Evolutionary conservation across 2,888 invertebrate genomes (phyloP).

Genomic region (Xylophagus ater): DNA sequence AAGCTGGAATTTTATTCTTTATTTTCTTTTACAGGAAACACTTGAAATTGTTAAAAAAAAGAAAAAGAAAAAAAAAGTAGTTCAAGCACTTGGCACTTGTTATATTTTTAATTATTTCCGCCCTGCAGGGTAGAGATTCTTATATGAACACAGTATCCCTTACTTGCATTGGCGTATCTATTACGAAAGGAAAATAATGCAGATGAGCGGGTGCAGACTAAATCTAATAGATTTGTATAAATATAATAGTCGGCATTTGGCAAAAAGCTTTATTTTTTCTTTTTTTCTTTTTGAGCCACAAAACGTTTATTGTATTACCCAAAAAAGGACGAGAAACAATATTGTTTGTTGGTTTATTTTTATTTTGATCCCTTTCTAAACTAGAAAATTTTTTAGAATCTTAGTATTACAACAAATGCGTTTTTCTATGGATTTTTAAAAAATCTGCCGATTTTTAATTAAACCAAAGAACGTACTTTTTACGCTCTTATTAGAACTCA

Average conservation of each 20-base stretch:
- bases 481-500: too few species aligned
- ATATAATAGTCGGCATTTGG: slow-evolving; percentile 6
- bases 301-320: too few species aligned
- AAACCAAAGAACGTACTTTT: too few species aligned
- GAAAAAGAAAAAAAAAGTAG: slow-evolving; percentile 9
- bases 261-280: slow-evolving; percentile 10
- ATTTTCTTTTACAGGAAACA: slow-evolving; percentile 3
- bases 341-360: too few species aligned
- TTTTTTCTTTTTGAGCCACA: too few species aligned
- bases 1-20: too few species aligned
- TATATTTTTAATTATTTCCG: slow-evolving; percentile 18
- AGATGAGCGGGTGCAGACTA: not conserved
- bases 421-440: too few species aligned
- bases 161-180: not conserved
- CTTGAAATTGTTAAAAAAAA: slow-evolving; percentile 6
- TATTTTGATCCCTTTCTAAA: too few species aligned
- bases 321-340: too few species aligned
- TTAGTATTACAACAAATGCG: too few species aligned
- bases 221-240: not conserved
- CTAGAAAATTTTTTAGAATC: too few species aligned
- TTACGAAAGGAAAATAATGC: not conserved
- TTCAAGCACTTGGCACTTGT: slow-evolving; percentile 16
- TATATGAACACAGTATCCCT: not conserved
- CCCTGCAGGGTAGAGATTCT: not conserved
- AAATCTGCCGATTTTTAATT: too few species aligned